Percentiles rank a stretch among this genome's conserved stretches.
phyloP scores from a whole-genome alignment of 2,113 vertebrate genomes.

The Limanda limanda region DNA sequence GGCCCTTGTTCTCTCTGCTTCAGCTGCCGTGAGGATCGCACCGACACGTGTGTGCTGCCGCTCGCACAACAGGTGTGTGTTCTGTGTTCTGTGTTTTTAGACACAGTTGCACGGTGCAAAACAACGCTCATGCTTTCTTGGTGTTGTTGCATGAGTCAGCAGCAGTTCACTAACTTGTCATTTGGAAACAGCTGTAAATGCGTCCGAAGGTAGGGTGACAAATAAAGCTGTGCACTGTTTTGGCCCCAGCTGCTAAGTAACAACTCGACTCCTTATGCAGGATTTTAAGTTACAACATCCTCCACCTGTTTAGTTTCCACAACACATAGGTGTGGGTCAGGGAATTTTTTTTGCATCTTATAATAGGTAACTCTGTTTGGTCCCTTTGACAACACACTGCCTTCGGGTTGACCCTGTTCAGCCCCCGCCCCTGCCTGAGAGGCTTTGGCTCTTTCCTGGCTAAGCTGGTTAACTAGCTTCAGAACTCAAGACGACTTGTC shows the following conservation, averaged over 20 bases:
- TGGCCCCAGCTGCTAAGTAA: neutral
- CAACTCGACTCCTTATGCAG: neutral
- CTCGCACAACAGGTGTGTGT: constrained; percentile 63
- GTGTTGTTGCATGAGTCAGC: constrained; percentile 1
- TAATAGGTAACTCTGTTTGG: constrained; percentile 1
- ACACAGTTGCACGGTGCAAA: neutral
- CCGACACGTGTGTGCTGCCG: constrained; percentile 38
- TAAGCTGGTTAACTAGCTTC: constrained; percentile 55
- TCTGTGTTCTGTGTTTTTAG: neutral
- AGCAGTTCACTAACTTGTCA: neutral
- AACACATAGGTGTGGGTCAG: constrained; percentile 5
- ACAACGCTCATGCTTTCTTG: constrained; percentile 14
- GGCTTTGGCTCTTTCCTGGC: constrained; percentile 45
- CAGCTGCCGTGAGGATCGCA: constrained; percentile 64
- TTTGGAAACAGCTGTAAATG: constrained; percentile 6
- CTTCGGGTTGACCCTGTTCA: constrained; percentile 17
- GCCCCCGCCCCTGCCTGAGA: constrained; percentile 25
- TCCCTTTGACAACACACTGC: constrained; percentile 1
- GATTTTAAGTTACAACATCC: constrained; percentile 18
- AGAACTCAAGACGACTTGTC: constrained; percentile 38
- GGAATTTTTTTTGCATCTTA: neutral
- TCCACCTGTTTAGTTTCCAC: constrained; percentile 2
- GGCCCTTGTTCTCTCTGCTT: constrained; percentile 53
- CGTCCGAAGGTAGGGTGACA: no score
- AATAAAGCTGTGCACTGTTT: constrained; percentile 16